Percentiles rank a stretch among this genome's conserved stretches.
phyloP scores from a whole-genome alignment of 1,140 invertebrate species.

The Gryllus bimaculatus region DNA sequence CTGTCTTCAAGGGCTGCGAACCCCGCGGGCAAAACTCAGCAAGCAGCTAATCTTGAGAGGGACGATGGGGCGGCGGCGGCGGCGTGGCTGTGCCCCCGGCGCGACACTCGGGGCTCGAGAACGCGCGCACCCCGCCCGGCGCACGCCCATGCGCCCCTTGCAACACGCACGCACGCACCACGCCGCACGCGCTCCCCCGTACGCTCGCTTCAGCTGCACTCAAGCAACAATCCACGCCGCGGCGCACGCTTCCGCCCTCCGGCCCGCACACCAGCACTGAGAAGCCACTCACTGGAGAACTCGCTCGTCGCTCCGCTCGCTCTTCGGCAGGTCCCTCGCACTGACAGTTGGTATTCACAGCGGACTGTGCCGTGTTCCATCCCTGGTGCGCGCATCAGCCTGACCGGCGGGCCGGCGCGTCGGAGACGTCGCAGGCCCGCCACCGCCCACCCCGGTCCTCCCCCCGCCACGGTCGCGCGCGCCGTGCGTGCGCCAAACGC shows the following conservation, averaged over 20 bases:
- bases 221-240: too few species aligned
- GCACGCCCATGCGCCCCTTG: background rate
- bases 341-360: background rate
- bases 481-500: background rate
- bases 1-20: background rate
- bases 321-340: background rate
- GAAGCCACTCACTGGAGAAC: background rate
- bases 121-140: too few species aligned
- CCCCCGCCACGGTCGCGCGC: background rate
- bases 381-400: background rate
- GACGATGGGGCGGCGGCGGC: too few species aligned
- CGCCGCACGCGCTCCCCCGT: background rate
- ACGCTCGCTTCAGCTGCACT: background rate
- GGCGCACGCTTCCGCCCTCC: too few species aligned
- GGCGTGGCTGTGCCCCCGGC: too few species aligned
- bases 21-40: background rate
- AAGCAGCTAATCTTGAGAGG: background rate
- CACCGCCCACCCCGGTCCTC: background rate
- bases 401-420: background rate
- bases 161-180: background rate
- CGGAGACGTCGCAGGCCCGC: background rate
- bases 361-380: background rate
- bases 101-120: background rate
- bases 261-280: background rate
- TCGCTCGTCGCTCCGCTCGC: background rate